Evolutionary conservation across 2,797 vertebrate species (phyloP).

Genomic region (Bradypus variegatus): DNA sequence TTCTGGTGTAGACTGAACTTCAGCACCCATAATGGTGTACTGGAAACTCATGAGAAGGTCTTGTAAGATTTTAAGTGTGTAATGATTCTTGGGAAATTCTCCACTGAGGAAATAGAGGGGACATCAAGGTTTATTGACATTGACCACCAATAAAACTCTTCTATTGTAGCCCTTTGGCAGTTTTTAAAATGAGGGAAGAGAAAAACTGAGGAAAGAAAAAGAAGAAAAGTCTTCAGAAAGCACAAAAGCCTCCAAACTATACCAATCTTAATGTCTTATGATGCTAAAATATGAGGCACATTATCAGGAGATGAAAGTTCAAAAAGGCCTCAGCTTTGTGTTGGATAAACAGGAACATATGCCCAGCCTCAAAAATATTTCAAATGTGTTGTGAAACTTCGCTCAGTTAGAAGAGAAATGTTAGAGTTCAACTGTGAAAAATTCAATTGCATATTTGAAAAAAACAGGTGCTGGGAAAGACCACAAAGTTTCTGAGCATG

Average conservation of each 20-base stretch:
- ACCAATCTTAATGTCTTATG: constrained; percentile 29
- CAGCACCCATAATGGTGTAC: not conserved
- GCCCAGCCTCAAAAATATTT: constrained; percentile 64
- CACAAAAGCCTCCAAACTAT: constrained; percentile 39
- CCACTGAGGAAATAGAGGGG: constrained; percentile 14
- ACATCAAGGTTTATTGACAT: constrained; percentile 16
- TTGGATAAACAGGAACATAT: constrained; percentile 70
- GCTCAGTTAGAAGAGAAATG: constrained; percentile 60
- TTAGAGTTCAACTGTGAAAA: constrained; percentile 70
- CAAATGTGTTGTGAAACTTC: constrained; percentile 66
- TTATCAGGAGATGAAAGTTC: constrained; percentile 65
- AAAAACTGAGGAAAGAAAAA: not conserved
- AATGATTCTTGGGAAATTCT: constrained; percentile 16
- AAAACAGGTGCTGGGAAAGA: constrained; percentile 61
- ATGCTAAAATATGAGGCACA: constrained; percentile 59
- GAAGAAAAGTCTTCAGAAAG: constrained; percentile 35
- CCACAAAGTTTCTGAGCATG: constrained; percentile 56
- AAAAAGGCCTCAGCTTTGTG: constrained; percentile 62
- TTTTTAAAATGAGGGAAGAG: constrained; percentile 32
- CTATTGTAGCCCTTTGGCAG: not conserved
- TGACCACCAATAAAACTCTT: not conserved
- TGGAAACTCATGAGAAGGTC: not conserved
- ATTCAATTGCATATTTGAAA: constrained; percentile 59
- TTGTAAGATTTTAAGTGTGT: constrained; percentile 6
- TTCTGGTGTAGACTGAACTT: not conserved